These are phyloP conservation scores for Entomyzon cyanotis DNA, from an alignment of 2,113 vertebrate genomes.

Conservation along the genomic window DNA sequence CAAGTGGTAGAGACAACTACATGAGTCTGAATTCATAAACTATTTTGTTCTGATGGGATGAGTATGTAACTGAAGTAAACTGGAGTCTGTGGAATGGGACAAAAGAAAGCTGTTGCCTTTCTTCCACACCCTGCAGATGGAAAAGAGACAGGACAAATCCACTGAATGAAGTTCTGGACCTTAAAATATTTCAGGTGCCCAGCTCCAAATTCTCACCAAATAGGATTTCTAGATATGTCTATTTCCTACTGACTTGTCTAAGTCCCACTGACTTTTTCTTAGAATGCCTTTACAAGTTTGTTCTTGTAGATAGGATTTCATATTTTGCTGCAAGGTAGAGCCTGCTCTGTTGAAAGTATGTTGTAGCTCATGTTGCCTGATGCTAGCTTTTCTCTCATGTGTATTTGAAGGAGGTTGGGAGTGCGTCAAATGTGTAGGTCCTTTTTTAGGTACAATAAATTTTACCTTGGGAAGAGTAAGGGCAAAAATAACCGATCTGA, in stretches of 20 bases:
- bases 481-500: neutral
- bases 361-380: neutral
- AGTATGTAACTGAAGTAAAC: neutral
- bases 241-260: neutral
- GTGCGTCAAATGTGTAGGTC: neutral
- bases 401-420: neutral
- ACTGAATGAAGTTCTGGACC: neutral
- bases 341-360: neutral
- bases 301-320: neutral
- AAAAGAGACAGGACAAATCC: neutral
- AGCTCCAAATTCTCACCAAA: neutral
- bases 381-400: neutral
- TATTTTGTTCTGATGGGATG: neutral
- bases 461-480: neutral
- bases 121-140: neutral
- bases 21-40: neutral
- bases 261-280: neutral
- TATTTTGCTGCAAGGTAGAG: neutral
- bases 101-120: neutral
- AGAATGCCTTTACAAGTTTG: neutral
- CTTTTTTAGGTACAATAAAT: neutral
- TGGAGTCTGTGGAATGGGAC: neutral
- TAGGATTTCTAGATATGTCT: neutral
- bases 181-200: neutral
- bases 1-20: neutral